Percentiles rank a stretch among this genome's conserved stretches.
Evolutionary conservation across 2,797 vertebrate genomes (phyloP).

Genomic region (Chaetophractus vellerosus): DNA sequence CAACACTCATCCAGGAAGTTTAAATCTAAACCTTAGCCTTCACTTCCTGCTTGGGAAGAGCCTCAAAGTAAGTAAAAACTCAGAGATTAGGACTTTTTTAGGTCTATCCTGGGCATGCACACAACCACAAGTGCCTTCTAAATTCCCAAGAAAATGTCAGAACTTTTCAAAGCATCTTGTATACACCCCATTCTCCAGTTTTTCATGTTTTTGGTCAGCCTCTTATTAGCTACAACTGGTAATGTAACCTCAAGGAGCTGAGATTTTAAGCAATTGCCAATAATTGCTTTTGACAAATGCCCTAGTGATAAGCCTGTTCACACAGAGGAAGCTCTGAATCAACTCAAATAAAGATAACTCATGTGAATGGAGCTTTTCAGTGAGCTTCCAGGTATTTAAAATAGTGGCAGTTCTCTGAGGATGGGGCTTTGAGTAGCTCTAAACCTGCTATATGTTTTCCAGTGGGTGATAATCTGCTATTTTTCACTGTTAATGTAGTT

Average conservation of each 20-base stretch:
- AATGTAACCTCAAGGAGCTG: background rate
- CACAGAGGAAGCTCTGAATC: background rate
- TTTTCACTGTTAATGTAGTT: background rate
- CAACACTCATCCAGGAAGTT: too few species aligned
- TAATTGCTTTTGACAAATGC: background rate
- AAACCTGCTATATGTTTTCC: background rate
- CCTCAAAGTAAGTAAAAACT: too few species aligned
- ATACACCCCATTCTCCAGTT: background rate
- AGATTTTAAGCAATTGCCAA: background rate
- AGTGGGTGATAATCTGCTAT: background rate
- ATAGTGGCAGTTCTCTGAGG: background rate
- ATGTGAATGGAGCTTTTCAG: background rate
- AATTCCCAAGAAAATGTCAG: background rate
- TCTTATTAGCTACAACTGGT: background rate
- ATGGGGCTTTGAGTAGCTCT: background rate
- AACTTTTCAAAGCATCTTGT: background rate
- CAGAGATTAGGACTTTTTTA: too few species aligned
- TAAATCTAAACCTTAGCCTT: too few species aligned
- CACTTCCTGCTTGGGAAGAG: too few species aligned
- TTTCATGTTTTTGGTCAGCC: background rate
- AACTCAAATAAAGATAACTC: background rate
- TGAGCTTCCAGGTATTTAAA: background rate
- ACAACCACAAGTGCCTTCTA: background rate
- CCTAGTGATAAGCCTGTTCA: background rate
- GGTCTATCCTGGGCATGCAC: too few species aligned